Conservation (phyloP, 2,113 vertebrate species). For the Carassius gibelio region DNA sequence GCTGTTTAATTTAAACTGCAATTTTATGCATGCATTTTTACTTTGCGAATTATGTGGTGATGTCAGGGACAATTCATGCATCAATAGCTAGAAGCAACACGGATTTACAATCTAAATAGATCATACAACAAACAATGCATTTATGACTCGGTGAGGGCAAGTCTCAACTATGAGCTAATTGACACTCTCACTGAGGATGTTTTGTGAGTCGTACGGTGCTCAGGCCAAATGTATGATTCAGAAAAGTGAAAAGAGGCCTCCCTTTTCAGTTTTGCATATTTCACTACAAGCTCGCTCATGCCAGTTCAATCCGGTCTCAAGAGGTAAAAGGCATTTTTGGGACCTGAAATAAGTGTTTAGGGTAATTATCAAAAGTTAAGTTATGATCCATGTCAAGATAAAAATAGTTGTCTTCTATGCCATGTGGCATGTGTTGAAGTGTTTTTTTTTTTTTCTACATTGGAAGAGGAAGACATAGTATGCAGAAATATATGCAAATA, state of each 20-base stretch:
- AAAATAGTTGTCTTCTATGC: neutral
- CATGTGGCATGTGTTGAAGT: neutral
- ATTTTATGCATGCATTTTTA: neutral
- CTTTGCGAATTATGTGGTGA: neutral
- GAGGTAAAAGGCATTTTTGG: conserved; percentile 5
- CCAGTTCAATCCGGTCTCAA: neutral
- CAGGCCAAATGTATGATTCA: conserved; percentile 22
- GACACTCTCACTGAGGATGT: neutral
- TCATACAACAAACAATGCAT: neutral
- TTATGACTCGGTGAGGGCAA: neutral
- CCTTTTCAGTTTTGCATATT: neutral
- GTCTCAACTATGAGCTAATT: neutral
- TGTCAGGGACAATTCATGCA: neutral
- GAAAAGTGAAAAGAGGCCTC: conserved; percentile 8
- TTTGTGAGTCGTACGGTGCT: neutral
- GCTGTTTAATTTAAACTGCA: neutral
- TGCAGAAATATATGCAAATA: neutral
- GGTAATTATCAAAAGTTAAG: neutral
- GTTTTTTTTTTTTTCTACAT: too few relatives aligned
- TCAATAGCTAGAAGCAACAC: neutral
- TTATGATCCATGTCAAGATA: neutral
- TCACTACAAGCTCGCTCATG: conserved; percentile 15
- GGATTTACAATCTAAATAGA: neutral
- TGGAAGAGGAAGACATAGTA: neutral
- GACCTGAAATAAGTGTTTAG: neutral